Conservation (phyloP, 2,888 invertebrate species). For the Acronicta alni region DNA sequence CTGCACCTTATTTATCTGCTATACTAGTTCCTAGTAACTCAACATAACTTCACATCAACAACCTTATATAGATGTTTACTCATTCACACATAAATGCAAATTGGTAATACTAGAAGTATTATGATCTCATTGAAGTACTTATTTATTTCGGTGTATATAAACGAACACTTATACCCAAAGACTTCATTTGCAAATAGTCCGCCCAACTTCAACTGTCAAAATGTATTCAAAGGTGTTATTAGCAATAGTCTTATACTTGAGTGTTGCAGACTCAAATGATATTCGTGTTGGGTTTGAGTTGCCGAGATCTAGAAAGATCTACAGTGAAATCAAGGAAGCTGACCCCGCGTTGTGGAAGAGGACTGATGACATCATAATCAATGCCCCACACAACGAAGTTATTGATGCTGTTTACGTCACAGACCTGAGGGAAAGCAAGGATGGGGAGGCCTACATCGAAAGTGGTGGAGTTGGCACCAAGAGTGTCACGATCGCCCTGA, state of each 20-base stretch:
- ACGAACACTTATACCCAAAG: not conserved
- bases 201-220: slow-evolving; percentile 14
- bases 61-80: slow-evolving; percentile 34
- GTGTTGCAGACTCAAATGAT: slow-evolving; percentile 58
- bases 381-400: slow-evolving; percentile 69
- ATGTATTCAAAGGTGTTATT: slow-evolving; percentile 45
- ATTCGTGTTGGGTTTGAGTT: slow-evolving; percentile 62
- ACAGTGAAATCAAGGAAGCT: slow-evolving; percentile 74
- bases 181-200: slow-evolving; percentile 15
- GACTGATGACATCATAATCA: slow-evolving; percentile 73
- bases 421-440: slow-evolving; percentile 76
- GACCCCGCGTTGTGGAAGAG: slow-evolving; percentile 79
- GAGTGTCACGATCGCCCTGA: slow-evolving; percentile 74
- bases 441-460: slow-evolving; percentile 74
- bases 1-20: slow-evolving; percentile 7
- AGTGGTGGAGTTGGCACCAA: slow-evolving; percentile 77
- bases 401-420: slow-evolving; percentile 77
- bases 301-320: slow-evolving; percentile 69
- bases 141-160: slow-evolving; percentile 38
- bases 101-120: slow-evolving; percentile 23
- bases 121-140: slow-evolving; percentile 55
- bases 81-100: slow-evolving; percentile 48
- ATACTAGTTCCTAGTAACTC: slow-evolving; percentile 39
- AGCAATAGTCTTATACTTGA: slow-evolving; percentile 31
- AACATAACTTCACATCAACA: slow-evolving; percentile 27